Evolutionary conservation across 2,113 vertebrate species (phyloP).

Genomic region (Callocephalon fimbriatum): DNA sequence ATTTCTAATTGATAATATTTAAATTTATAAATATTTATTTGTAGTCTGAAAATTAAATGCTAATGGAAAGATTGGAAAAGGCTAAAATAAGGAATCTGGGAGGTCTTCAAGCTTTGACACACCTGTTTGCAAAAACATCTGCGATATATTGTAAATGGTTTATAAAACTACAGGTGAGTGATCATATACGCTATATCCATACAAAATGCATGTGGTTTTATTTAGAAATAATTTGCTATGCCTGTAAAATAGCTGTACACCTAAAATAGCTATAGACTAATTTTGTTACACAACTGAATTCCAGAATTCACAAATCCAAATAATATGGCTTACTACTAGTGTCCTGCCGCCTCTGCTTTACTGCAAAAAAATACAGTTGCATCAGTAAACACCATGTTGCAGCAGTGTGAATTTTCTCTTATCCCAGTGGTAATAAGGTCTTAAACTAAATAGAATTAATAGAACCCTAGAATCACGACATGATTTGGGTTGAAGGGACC

Average conservation of each 20-base stretch:
- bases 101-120: neutral
- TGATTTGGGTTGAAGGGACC: neutral
- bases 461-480: neutral
- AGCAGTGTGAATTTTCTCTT: neutral
- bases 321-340: neutral
- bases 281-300: neutral
- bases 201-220: neutral
- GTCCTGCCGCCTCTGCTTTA: neutral
- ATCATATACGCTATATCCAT: neutral
- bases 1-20: neutral
- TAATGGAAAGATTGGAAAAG: neutral
- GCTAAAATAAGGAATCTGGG: neutral
- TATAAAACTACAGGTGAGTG: neutral
- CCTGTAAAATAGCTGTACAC: neutral
- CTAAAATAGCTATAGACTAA: neutral
- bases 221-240: neutral
- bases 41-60: neutral
- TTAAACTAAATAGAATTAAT: neutral
- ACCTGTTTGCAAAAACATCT: neutral
- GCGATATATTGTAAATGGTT: neutral
- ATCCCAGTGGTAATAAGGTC: neutral
- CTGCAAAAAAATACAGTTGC: neutral
- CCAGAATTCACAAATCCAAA: neutral
- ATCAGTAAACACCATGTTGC: neutral
- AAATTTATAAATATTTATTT: neutral